A percentile compares a stretch with the other conserved stretches of the same genome.
These are phyloP conservation scores for Drosophila equinoxialis DNA, from an alignment of 1,140 invertebrate species.

Conservation along the genomic window DNA sequence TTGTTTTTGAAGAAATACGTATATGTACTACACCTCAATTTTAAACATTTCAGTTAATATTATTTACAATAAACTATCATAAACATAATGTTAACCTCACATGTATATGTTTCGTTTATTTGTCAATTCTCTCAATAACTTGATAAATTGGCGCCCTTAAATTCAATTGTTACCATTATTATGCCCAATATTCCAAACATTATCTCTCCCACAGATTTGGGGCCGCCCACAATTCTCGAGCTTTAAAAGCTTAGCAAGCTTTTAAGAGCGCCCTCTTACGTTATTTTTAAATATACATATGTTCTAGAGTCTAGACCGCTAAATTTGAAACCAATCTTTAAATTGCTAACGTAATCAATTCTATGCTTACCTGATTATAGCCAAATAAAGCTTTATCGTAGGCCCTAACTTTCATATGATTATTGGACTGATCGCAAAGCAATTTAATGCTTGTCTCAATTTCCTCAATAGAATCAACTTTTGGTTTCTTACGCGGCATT, in stretches of 20 bases:
- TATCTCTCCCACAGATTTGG: neutral
- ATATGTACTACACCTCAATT: too few species aligned
- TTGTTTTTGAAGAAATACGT: too few species aligned
- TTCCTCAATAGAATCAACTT: slow-evolving; percentile 83
- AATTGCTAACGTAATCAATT: too few species aligned
- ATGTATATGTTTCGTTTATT: too few species aligned
- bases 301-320: neutral
- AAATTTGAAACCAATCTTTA: neutral
- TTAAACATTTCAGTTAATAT: too few species aligned
- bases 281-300: neutral
- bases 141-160: neutral
- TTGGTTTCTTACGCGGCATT: slow-evolving; percentile 82
- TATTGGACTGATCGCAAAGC: slow-evolving; percentile 87
- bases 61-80: too few species aligned
- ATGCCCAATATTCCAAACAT: neutral
- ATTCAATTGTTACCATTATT: neutral
- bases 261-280: neutral
- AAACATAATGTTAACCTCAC: too few species aligned
- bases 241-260: neutral
- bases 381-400: slow-evolving; percentile 87
- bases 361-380: slow-evolving; percentile 86
- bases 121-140: too few species aligned
- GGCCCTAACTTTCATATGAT: slow-evolving; percentile 88
- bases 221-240: neutral
- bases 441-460: slow-evolving; percentile 85